Percentiles rank a stretch among this genome's conserved stretches.
phyloP scores from a whole-genome alignment of 1,140 invertebrate genomes.

The Apis dorsata region DNA sequence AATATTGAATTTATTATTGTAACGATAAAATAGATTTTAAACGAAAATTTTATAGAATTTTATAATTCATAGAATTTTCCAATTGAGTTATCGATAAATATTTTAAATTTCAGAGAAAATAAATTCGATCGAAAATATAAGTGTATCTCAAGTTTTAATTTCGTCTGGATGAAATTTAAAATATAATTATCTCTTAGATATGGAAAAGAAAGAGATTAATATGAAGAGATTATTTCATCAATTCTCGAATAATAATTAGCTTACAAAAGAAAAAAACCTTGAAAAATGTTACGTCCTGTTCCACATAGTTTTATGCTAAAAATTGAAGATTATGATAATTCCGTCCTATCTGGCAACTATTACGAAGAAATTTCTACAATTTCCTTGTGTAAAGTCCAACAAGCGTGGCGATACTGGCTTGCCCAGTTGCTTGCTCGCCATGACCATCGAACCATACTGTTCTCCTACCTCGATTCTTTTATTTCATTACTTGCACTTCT shows the following conservation, averaged over 20 bases:
- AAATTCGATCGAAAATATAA: no score
- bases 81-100: no score
- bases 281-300: slow-evolving; percentile 13
- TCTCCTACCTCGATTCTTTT: slow-evolving; percentile 49
- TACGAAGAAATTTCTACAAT: slow-evolving; percentile 60
- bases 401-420: slow-evolving; percentile 52
- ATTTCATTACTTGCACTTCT: slow-evolving; percentile 46
- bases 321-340: slow-evolving; percentile 41
- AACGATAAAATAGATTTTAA: no score
- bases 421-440: slow-evolving; percentile 55
- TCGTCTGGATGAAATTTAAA: no score
- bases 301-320: slow-evolving; percentile 11
- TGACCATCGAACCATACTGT: slow-evolving; percentile 57
- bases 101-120: no score
- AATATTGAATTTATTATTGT: no score
- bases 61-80: no score
- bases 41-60: no score
- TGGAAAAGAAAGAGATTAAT: fast-evolving
- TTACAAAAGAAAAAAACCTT: not conserved
- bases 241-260: not conserved
- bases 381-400: slow-evolving; percentile 51
- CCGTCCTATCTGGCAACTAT: slow-evolving; percentile 50
- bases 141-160: no score
- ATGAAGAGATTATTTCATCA: not conserved
- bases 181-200: no score